Conservation (phyloP, 2,888 invertebrate genomes). For the Laothoe populi region DNA sequence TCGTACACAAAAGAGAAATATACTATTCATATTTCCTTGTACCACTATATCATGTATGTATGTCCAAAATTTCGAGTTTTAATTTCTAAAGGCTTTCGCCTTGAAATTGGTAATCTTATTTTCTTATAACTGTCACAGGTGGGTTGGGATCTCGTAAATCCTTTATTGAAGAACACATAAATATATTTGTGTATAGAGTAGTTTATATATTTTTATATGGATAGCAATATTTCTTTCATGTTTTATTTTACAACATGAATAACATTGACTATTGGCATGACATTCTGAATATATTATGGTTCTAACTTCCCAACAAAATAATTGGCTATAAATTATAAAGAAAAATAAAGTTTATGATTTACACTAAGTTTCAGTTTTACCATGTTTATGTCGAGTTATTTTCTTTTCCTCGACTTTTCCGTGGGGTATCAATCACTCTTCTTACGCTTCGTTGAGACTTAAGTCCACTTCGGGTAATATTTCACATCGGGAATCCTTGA, state of each 20-base stretch:
- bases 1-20: no score
- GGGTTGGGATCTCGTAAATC: conserved; percentile 46
- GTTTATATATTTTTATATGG: conserved; percentile 5
- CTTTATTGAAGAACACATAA: conserved; percentile 41
- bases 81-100: conserved; percentile 25
- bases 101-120: conserved; percentile 38
- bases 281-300: conserved; percentile 9
- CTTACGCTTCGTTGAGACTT: conserved; percentile 1
- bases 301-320: no score
- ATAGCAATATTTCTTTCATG: neutral
- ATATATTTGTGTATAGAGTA: neutral
- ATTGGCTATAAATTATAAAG: no score
- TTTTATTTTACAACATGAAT: neutral
- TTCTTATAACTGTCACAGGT: conserved; percentile 38
- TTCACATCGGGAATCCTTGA: neutral
- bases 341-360: neutral
- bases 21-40: no score
- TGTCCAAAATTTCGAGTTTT: conserved; percentile 4
- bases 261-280: no score
- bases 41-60: neutral
- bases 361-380: no score
- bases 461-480: conserved; percentile 11
- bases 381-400: no score
- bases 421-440: neutral
- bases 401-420: neutral